phyloP scores from a whole-genome alignment of 2,113 vertebrate genomes.

The Pygathrix nemaeus region DNA sequence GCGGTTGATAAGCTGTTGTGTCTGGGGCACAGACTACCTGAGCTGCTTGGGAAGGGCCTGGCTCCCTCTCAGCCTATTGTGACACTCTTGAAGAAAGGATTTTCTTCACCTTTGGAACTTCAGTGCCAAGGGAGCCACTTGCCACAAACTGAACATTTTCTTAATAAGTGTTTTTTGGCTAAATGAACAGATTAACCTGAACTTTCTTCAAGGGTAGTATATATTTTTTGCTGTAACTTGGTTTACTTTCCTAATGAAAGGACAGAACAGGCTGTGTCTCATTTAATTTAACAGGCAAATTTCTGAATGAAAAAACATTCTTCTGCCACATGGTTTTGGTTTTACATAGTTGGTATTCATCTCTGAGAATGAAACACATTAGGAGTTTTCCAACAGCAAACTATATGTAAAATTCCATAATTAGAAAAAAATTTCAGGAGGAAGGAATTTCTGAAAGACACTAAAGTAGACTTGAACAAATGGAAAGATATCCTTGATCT shows the following conservation, averaged over 20 bases:
- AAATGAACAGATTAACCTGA: neutral
- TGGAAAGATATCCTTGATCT: neutral
- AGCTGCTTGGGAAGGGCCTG: neutral
- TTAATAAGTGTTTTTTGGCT: neutral
- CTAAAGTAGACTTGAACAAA: neutral
- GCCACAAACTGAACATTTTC: neutral
- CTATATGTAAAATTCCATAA: neutral
- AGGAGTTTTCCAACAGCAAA: neutral
- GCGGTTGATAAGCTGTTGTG: neutral
- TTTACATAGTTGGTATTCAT: neutral
- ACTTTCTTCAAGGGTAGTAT: neutral
- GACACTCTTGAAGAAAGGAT: neutral
- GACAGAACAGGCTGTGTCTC: neutral
- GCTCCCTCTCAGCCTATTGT: neutral
- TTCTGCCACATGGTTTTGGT: neutral
- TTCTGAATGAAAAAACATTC: neutral
- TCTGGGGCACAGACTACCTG: neutral
- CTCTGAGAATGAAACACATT: neutral
- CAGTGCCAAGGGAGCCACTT: neutral
- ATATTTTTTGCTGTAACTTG: neutral
- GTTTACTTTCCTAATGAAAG: constrained; percentile 27
- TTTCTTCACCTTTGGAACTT: neutral
- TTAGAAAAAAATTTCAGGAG: neutral
- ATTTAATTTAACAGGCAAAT: constrained; percentile 8
- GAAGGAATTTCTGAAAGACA: neutral